Conservation (phyloP, 2,888 invertebrate genomes). For the Cybosia mesomella region DNA sequence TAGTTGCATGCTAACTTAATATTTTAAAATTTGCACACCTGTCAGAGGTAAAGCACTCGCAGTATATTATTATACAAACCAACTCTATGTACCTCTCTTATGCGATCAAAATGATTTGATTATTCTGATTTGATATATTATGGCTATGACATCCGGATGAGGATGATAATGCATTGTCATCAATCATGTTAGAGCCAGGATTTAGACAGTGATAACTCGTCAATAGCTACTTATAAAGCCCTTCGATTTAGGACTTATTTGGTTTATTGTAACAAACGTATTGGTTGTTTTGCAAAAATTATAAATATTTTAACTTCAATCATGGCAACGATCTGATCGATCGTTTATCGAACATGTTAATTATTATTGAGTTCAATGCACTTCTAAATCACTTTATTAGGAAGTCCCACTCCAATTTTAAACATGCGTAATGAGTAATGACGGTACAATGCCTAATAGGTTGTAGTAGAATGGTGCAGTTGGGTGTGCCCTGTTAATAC, state of each 20-base stretch:
- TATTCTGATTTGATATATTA: too few relatives aligned
- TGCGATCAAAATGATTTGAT: too few relatives aligned
- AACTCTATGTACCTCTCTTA: too few relatives aligned
- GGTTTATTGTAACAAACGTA: too few relatives aligned
- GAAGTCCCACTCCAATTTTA: not conserved
- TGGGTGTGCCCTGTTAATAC: conserved; percentile 7
- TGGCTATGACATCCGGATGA: not conserved
- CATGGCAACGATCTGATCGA: not conserved
- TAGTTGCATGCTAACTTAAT: too few relatives aligned
- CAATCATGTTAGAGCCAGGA: not conserved
- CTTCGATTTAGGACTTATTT: too few relatives aligned
- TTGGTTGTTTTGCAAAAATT: too few relatives aligned
- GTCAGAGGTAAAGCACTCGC: too few relatives aligned
- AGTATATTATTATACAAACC: too few relatives aligned
- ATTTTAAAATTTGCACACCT: too few relatives aligned
- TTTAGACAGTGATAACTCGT: not conserved
- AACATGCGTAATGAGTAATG: not conserved
- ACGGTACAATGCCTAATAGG: not conserved
- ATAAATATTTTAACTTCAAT: not conserved
- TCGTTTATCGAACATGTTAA: not conserved
- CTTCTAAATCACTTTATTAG: not conserved
- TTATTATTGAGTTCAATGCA: not conserved
- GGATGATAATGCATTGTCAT: not conserved
- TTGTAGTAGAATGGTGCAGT: not conserved
- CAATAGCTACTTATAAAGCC: not conserved